Percentiles rank a stretch among this genome's conserved stretches.
phyloP scores from a whole-genome alignment of 2,888 invertebrate genomes.

The Clitarchus hookeri region DNA sequence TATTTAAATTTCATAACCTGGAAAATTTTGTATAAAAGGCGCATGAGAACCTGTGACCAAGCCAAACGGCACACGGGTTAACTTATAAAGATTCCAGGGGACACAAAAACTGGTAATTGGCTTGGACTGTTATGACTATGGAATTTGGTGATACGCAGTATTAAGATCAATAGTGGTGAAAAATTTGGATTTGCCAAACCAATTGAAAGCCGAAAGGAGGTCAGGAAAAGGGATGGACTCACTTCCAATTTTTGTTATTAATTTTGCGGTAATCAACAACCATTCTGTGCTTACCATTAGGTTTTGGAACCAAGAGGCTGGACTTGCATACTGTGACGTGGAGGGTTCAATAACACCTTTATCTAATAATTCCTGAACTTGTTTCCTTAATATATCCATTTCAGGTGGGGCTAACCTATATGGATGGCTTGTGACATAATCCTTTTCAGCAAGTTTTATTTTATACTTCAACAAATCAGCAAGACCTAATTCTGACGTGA shows the following conservation, averaged over 20 bases:
- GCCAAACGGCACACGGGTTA: not conserved
- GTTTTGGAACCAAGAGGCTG: not conserved
- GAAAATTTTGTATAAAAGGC: not conserved
- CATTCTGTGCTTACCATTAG: not conserved
- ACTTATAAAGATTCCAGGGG: not conserved
- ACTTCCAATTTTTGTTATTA: not conserved
- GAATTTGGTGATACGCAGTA: conserved; percentile 17
- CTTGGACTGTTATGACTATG: not conserved
- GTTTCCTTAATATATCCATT: not conserved
- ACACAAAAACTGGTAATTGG: not conserved
- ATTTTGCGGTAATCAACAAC: not conserved
- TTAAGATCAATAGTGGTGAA: conserved; percentile 7
- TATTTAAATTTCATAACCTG: not conserved
- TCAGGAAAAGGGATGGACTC: not conserved
- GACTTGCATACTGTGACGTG: not conserved
- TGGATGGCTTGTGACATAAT: not conserved
- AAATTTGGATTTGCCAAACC: conserved; percentile 11
- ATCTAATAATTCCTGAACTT: not conserved
- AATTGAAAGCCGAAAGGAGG: not conserved
- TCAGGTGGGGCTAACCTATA: not conserved
- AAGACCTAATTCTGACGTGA: not conserved
- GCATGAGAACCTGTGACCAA: not conserved
- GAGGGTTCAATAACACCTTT: not conserved
- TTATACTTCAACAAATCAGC: not conserved
- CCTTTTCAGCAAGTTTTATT: not conserved